These are phyloP conservation scores for Holcopasites calliopsidis DNA, from an alignment of 1,140 invertebrate species.

Conservation along the genomic window DNA sequence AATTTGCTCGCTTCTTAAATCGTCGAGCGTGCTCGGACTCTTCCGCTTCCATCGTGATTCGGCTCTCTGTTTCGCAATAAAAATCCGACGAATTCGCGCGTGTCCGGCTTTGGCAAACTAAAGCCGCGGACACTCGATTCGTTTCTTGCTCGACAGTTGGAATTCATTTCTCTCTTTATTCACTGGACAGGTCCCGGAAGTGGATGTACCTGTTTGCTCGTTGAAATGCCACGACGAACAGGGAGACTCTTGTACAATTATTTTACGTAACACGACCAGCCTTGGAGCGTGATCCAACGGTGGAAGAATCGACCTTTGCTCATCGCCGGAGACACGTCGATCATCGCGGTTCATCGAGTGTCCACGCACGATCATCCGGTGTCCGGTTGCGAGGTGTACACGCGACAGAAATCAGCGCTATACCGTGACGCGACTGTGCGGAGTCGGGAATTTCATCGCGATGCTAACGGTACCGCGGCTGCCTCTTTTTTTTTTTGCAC, in stretches of 20 bases:
- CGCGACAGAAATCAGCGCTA: background rate
- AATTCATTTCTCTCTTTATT: constrained; percentile 23
- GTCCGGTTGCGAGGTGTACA: background rate
- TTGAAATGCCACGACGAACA: constrained; percentile 1
- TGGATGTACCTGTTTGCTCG: constrained; percentile 2
- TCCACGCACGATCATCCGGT: background rate
- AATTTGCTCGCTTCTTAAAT: constrained; percentile 10
- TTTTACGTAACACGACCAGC: constrained; percentile 19
- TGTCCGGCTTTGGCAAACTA: background rate
- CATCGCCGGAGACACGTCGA: background rate
- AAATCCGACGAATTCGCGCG: background rate
- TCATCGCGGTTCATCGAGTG: constrained; percentile 1
- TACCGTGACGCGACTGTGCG: background rate
- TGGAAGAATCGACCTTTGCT: constrained; percentile 9
- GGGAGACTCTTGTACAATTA: too few relatives aligned
- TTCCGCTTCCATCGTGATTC: background rate
- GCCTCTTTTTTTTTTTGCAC: background rate
- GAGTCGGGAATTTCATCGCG: constrained; percentile 5
- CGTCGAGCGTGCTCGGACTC: background rate
- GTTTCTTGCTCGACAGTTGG: background rate
- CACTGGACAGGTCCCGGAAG: constrained; percentile 16
- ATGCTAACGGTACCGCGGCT: constrained; percentile 22
- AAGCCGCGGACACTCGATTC: background rate
- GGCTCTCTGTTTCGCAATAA: background rate
- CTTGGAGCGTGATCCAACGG: background rate